Conservation (phyloP, 1,140 invertebrate genomes). For the Grapholita molesta region DNA sequence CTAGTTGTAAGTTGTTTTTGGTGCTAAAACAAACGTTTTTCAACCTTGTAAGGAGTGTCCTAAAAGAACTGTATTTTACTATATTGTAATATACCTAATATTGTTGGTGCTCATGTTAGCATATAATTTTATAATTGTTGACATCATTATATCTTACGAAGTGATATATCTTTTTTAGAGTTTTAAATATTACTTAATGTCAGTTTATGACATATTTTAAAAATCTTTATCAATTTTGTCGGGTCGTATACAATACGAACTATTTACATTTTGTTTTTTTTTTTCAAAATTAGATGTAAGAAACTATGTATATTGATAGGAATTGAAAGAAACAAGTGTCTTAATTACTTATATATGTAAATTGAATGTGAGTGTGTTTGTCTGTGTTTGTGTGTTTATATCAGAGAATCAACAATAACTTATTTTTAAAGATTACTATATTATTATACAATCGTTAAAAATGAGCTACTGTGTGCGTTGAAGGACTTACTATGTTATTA, state of each 20-base stretch:
- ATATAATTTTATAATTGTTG: background rate
- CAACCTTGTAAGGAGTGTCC: background rate
- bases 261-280: background rate
- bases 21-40: background rate
- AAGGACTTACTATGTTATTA: constrained; percentile 26
- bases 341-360: constrained; percentile 10
- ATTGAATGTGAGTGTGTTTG: background rate
- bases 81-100: background rate
- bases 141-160: constrained; percentile 18
- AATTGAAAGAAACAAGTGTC: background rate
- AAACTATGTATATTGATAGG: background rate
- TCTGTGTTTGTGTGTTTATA: background rate
- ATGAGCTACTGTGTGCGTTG: constrained; percentile 21
- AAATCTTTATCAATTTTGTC: background rate
- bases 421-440: background rate
- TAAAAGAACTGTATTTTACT: background rate
- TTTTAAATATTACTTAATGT: background rate
- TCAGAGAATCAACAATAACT: background rate
- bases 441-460: background rate
- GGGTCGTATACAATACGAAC: background rate
- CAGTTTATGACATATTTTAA: background rate
- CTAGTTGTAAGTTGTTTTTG: background rate
- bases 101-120: constrained; percentile 19
- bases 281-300: background rate
- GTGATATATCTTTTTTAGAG: constrained; percentile 23